phyloP scores from a whole-genome alignment of 1,140 invertebrate genomes.

The Homarus americanus region DNA sequence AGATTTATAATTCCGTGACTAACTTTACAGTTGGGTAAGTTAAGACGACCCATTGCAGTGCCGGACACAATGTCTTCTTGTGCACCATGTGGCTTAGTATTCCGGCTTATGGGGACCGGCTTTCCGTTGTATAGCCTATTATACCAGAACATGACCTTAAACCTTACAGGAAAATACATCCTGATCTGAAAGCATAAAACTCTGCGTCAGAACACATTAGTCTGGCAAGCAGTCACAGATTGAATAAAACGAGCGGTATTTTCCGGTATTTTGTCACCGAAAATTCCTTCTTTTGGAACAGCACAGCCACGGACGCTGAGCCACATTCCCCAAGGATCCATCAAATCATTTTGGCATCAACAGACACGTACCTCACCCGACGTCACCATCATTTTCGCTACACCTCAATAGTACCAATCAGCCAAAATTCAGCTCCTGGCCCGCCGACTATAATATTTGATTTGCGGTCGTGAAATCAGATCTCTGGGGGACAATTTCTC shows the following conservation, averaged over 20 bases:
- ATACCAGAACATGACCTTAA: too few relatives aligned
- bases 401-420: not conserved
- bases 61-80: too few relatives aligned
- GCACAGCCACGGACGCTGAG: not conserved
- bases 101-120: too few relatives aligned
- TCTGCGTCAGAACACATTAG: not conserved
- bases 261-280: not conserved
- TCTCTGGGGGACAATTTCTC: not conserved
- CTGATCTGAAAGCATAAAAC: not conserved
- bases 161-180: too few relatives aligned
- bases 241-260: not conserved
- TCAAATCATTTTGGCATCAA: not conserved
- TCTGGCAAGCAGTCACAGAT: not conserved
- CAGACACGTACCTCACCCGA: not conserved
- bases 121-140: too few relatives aligned
- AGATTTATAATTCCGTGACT: too few relatives aligned
- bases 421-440: not conserved
- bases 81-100: too few relatives aligned
- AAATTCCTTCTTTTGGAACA: not conserved
- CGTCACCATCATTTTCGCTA: not conserved
- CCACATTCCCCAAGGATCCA: not conserved
- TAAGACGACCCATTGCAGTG: too few relatives aligned
- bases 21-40: too few relatives aligned
- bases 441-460: not conserved
- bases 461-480: not conserved